Conservation (phyloP, 2,797 vertebrate species). For the Diglossa cyanea region DNA sequence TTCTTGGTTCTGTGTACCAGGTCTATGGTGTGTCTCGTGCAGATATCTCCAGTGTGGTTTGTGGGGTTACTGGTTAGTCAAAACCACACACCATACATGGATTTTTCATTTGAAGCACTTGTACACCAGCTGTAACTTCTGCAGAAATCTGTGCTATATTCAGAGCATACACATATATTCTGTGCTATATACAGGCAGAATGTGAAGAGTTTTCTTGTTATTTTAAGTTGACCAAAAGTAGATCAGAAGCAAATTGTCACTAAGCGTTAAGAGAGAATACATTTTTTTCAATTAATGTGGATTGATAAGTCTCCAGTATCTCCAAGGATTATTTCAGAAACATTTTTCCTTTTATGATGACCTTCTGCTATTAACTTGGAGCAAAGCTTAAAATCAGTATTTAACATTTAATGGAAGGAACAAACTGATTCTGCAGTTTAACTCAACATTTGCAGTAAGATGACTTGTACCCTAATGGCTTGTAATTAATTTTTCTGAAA, state of each 20-base stretch:
- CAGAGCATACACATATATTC: too few relatives aligned
- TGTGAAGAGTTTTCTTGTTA: background rate
- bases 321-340: slow-evolving; percentile 61
- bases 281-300: slow-evolving; percentile 57
- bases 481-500: slow-evolving; percentile 92
- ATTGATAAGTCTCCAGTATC: slow-evolving; percentile 39
- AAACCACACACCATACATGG: background rate
- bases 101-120: background rate
- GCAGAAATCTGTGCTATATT: background rate
- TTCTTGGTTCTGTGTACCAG: background rate
- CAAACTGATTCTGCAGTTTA: slow-evolving; percentile 88
- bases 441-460: slow-evolving; percentile 87
- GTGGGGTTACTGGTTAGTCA: background rate
- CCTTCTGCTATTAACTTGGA: slow-evolving; percentile 79
- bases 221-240: slow-evolving; percentile 17
- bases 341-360: slow-evolving; percentile 70
- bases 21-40: background rate
- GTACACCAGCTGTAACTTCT: background rate
- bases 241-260: slow-evolving; percentile 44
- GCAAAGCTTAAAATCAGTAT: slow-evolving; percentile 84
- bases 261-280: slow-evolving; percentile 11
- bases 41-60: background rate
- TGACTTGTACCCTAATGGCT: slow-evolving; percentile 92
- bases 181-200: background rate
- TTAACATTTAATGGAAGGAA: slow-evolving; percentile 88